Base-by-base conservation (phyloP, 2,113 vertebrate species). In the Lota lota region DNA sequence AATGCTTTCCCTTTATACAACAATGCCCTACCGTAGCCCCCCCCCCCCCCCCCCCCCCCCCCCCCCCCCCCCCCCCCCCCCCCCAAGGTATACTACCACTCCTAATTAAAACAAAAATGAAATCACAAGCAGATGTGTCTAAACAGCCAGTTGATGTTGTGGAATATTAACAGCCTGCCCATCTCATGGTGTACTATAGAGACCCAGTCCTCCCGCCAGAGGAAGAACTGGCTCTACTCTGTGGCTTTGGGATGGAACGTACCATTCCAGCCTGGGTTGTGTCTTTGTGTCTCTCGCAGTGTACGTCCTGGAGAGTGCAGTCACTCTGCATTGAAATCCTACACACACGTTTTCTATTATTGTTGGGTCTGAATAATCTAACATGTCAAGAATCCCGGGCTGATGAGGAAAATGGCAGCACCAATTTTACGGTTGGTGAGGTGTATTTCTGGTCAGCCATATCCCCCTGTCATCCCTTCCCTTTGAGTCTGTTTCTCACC, bases 381-480 rank as follows among this genome's bases (percentile, higher is more conserved):
- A 85, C 68, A 77, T 72, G 76, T 88, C 78, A 87, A 70, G 85
- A 82, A 85, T 68, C 72, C 84, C 63, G 79, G 28, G 74, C 82
- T 81, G 85, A 90, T 89, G 80, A 85, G 73, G 69, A 66, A 74
- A 86, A 81, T 81, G 56, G 5, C 67, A 64, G 65, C 47, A 18
- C 40, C 2, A 8, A 8, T 47, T 47, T 47, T 47, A 10, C 40
- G 8, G 40, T 47, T 8, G 69, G 56, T 71, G 59, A 57, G 58
- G 67, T 67, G 62, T 83, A 40, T 75, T 77, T 85, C 79, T 78
- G 10, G 4, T 16, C 15, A 61, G 21, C 20, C 59, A 11, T 61
- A 19, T 22, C 59, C 66, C 20, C 53, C 24, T 20, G 18, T 14
- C 24, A 19, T 53, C 20, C 53, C 24, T 20, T 22, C 11, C 51